Evolutionary conservation across 2,113 vertebrate species (phyloP).

Genomic region (Canis aureus): DNA sequence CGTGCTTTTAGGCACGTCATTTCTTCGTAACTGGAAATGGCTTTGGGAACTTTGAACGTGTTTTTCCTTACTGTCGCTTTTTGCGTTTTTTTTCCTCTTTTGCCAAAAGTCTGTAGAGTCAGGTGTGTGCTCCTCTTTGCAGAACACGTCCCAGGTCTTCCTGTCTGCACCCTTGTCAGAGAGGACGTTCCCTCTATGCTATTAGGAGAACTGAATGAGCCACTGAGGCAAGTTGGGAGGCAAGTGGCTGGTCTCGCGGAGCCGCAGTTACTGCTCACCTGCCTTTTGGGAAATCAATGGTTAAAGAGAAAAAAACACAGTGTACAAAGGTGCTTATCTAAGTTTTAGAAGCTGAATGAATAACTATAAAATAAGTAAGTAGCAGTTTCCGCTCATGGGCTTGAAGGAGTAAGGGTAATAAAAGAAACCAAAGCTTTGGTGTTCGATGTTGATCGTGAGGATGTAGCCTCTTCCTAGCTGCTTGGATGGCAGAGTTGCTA

Average conservation of each 20-base stretch:
- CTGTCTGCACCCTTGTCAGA: not conserved
- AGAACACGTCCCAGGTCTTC: not conserved
- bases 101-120: not conserved
- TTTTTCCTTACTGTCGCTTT: constrained; percentile 20
- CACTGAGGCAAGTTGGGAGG: not conserved
- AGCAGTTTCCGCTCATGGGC: not conserved
- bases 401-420: not conserved
- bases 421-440: not conserved
- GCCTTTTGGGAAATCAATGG: constrained; percentile 37
- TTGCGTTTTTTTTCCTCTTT: not conserved
- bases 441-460: not conserved
- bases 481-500: not conserved
- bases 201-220: not conserved
- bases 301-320: not conserved
- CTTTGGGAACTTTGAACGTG: not conserved
- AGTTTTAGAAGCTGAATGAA: not conserved
- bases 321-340: not conserved
- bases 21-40: constrained; percentile 42
- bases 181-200: not conserved
- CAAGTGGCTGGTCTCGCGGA: not conserved
- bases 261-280: not conserved
- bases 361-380: not conserved
- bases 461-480: not conserved
- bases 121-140: not conserved
- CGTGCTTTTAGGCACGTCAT: not conserved